phyloP scores from a whole-genome alignment of 1,140 invertebrate genomes.

The Sycobia sp. region DNA sequence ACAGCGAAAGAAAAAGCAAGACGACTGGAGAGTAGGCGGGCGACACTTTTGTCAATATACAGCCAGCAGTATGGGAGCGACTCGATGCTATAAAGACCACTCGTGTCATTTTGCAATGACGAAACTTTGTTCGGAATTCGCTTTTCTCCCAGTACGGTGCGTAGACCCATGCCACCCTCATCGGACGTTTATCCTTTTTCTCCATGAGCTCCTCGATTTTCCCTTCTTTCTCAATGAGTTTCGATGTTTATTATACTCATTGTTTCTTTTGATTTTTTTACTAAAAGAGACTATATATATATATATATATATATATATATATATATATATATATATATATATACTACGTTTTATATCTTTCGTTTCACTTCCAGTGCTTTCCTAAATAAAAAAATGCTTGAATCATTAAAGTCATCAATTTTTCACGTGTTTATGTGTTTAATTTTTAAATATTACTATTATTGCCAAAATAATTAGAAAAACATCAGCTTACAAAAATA shows the following conservation, averaged over 20 bases:
- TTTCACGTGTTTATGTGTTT: too few relatives aligned
- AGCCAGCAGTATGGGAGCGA: slow-evolving; percentile 43
- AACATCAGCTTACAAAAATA: too few relatives aligned
- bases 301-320: too few relatives aligned
- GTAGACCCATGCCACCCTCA: neutral
- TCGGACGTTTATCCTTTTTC: slow-evolving; percentile 28
- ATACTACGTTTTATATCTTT: too few relatives aligned
- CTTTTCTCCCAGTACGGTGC: neutral
- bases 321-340: too few relatives aligned
- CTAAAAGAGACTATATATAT: too few relatives aligned
- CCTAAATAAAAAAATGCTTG: too few relatives aligned
- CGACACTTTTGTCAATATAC: slow-evolving; percentile 63
- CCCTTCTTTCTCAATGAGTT: slow-evolving; percentile 20
- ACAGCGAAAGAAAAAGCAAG: slow-evolving; percentile 34
- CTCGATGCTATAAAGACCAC: slow-evolving; percentile 61
- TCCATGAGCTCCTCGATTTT: slow-evolving; percentile 14
- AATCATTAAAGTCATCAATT: too few relatives aligned
- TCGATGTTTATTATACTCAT: slow-evolving; percentile 27
- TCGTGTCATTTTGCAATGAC: slow-evolving; percentile 64
- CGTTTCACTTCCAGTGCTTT: too few relatives aligned
- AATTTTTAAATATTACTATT: too few relatives aligned
- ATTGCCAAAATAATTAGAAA: too few relatives aligned
- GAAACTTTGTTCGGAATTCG: slow-evolving; percentile 60
- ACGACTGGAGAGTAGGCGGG: slow-evolving; percentile 38
- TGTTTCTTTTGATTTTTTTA: slow-evolving; percentile 21